Evolutionary conservation across 2,888 invertebrate genomes (phyloP).

Genomic region (Acrobasis consociella): DNA sequence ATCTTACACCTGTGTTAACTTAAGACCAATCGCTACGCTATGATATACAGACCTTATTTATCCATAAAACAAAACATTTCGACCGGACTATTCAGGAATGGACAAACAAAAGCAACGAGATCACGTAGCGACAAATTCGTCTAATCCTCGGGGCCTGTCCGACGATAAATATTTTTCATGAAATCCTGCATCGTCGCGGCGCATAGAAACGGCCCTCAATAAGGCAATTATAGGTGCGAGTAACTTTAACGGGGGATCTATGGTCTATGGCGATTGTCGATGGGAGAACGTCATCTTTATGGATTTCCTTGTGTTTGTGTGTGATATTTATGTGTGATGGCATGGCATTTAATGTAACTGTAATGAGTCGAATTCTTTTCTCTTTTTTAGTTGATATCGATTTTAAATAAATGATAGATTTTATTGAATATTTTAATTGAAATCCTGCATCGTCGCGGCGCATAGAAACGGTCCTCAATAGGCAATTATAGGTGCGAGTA

Average conservation of each 20-base stretch:
- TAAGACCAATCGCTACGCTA: too few relatives aligned
- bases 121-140: constrained; percentile 73
- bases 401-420: too few relatives aligned
- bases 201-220: constrained; percentile 80
- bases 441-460: constrained; percentile 66
- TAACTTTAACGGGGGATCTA: constrained; percentile 73
- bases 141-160: constrained; percentile 70
- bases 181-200: constrained; percentile 66
- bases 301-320: constrained; percentile 4
- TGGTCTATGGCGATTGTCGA: constrained; percentile 47
- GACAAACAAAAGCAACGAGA: constrained; percentile 34
- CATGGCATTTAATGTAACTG: not conserved
- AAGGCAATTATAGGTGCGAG: constrained; percentile 80
- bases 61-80: too few relatives aligned
- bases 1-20: too few relatives aligned
- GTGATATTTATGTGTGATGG: not conserved
- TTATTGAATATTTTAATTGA: constrained; percentile 76
- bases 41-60: too few relatives aligned
- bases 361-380: too few relatives aligned
- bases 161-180: constrained; percentile 80
- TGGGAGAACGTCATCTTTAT: constrained; percentile 16
- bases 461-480: constrained; percentile 80
- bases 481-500: constrained; percentile 80
- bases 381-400: too few relatives aligned
- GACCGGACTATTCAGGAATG: not conserved